Conservation (phyloP, 2,797 vertebrate genomes). For the Clarias platycephalus region DNA sequence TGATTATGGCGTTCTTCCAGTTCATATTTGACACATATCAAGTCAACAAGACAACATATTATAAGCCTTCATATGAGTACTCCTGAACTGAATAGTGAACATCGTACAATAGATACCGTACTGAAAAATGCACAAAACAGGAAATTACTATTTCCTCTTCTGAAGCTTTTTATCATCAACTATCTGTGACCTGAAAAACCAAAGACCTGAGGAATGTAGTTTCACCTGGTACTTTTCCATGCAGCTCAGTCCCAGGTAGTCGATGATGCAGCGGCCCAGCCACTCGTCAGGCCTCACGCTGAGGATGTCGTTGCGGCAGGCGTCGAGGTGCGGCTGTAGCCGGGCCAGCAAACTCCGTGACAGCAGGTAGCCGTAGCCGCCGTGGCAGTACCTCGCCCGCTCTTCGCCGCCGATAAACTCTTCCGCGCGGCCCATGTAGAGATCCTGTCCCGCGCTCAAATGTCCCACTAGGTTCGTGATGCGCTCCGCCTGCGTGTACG, state of each 20-base stretch:
- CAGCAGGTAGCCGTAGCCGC: conserved; percentile 92
- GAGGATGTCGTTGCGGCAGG: conserved; percentile 94
- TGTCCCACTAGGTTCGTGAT: conserved; percentile 85
- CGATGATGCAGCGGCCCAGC: conserved; percentile 96
- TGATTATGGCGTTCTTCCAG: not conserved
- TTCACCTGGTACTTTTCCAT: conserved; percentile 87
- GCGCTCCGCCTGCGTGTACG: conserved; percentile 87
- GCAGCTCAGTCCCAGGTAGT: conserved; percentile 89
- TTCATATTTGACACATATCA: not conserved
- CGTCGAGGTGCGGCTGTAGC: conserved; percentile 86
- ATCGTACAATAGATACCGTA: not conserved
- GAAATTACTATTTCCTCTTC: not conserved
- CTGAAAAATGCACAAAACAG: not conserved
- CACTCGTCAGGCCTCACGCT: conserved; percentile 94
- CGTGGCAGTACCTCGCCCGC: conserved; percentile 90
- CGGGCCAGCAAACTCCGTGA: conserved; percentile 89
- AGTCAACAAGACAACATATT: not conserved
- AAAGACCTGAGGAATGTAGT: not conserved
- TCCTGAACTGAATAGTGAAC: not conserved
- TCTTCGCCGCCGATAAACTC: conserved; percentile 95
- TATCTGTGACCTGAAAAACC: not conserved
- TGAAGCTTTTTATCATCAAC: not conserved
- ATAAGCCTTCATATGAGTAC: not conserved
- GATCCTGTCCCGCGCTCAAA: conserved; percentile 87
- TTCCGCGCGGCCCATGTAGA: conserved; percentile 91